Percentiles rank a stretch among this genome's conserved stretches.
Evolutionary conservation across 2,888 invertebrate genomes (phyloP).

Genomic region (Trichopria drosophilae): DNA sequence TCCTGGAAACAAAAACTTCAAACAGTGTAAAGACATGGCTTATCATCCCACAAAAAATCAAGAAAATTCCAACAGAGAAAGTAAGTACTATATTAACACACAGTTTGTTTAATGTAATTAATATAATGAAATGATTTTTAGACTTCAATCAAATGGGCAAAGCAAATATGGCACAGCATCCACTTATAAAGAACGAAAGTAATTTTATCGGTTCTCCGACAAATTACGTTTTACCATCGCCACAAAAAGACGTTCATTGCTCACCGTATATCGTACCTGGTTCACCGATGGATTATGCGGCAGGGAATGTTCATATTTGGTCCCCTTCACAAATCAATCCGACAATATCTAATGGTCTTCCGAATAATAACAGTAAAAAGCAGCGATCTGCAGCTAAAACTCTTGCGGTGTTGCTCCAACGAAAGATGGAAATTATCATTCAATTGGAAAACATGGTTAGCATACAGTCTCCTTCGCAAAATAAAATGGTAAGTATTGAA

Average conservation of each 20-base stretch:
- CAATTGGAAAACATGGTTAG: conserved; percentile 67
- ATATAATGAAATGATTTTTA: conserved; percentile 24
- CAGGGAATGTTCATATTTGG: conserved; percentile 51
- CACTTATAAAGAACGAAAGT: conserved; percentile 45
- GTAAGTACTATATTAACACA: conserved; percentile 36
- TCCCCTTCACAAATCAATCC: conserved; percentile 47
- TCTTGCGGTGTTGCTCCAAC: conserved; percentile 64
- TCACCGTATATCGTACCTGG: conserved; percentile 53
- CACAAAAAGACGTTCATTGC: conserved; percentile 49
- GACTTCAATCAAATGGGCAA: conserved; percentile 47
- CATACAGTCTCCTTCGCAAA: conserved; percentile 52
- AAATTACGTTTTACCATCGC: conserved; percentile 49
- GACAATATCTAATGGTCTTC: conserved; percentile 45
- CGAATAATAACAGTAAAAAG: conserved; percentile 34
- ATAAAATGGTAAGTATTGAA: conserved; percentile 46
- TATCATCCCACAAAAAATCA: conserved; percentile 50
- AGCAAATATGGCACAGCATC: conserved; percentile 44
- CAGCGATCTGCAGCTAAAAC: conserved; percentile 60
- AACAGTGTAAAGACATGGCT: conserved; percentile 54
- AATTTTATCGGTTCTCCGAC: conserved; percentile 50
- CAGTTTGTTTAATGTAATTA: not conserved
- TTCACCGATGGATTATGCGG: conserved; percentile 47
- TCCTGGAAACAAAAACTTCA: conserved; percentile 48
- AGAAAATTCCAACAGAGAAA: conserved; percentile 50
- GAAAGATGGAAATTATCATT: conserved; percentile 66